phyloP scores from a whole-genome alignment of 2,888 invertebrate species.

The Parnassius glacialis region DNA sequence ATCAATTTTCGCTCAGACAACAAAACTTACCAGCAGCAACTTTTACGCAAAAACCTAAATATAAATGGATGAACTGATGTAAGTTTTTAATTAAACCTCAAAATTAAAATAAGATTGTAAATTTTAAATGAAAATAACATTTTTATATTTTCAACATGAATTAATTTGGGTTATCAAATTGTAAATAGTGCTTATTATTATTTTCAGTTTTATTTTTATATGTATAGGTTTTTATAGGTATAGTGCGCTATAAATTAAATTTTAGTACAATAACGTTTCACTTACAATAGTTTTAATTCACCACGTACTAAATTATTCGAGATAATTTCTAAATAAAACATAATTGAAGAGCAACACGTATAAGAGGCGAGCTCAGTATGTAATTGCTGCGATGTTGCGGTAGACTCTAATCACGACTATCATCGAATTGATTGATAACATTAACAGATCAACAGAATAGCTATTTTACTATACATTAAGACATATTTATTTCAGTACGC shows the following conservation, averaged over 20 bases:
- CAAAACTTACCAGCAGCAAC: no score
- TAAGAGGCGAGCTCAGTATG: neutral
- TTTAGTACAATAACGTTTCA: no score
- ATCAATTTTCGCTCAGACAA: no score
- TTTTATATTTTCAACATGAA: neutral
- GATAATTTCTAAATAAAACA: slow-evolving; percentile 11
- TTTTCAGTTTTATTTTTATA: no score
- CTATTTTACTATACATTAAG: no score
- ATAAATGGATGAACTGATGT: no score
- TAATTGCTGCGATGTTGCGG: slow-evolving; percentile 7
- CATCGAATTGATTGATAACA: slow-evolving; percentile 3
- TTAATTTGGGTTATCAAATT: neutral
- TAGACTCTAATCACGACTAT: slow-evolving; percentile 10
- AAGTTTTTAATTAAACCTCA: neutral
- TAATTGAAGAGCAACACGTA: slow-evolving; percentile 6
- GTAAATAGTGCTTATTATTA: no score
- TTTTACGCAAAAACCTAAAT: no score
- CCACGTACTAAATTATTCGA: slow-evolving; percentile 19
- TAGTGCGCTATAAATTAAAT: no score
- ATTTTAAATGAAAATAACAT: neutral
- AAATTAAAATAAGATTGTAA: neutral
- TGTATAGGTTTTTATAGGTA: no score
- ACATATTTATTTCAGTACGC: no score
- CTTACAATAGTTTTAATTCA: neutral
- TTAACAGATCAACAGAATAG: neutral